Conservation (phyloP, 2,888 invertebrate genomes). For the Philereme vetulata region DNA sequence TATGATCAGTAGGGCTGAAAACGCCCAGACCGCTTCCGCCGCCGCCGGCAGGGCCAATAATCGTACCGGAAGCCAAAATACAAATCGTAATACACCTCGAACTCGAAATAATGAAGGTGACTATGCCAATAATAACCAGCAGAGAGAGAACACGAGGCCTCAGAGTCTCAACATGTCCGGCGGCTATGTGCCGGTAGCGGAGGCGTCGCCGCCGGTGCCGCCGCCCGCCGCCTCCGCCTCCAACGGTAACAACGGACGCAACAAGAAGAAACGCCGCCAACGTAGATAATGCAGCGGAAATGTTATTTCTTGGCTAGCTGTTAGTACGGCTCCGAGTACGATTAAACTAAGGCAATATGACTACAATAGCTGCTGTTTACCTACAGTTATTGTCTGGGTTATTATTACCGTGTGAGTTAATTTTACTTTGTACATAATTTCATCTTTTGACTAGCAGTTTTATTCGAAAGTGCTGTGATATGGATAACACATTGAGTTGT, state of each 20-base stretch:
- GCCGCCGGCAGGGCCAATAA: constrained; percentile 2
- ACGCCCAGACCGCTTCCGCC: constrained; percentile 3
- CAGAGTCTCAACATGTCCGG: constrained; percentile 3
- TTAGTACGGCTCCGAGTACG: constrained; percentile 21
- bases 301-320: constrained; percentile 33
- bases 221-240: constrained; percentile 1
- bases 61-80: background rate
- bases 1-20: constrained; percentile 16
- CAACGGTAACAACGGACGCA: constrained; percentile 39
- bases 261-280: constrained; percentile 69
- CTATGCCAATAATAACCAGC: constrained; percentile 16
- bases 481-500: constrained; percentile 57
- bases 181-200: constrained; percentile 1
- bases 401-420: constrained; percentile 20
- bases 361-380: constrained; percentile 30
- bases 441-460: constrained; percentile 68
- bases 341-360: constrained; percentile 25
- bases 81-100: constrained; percentile 7
- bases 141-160: constrained; percentile 6
- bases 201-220: constrained; percentile 18
- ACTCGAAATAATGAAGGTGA: constrained; percentile 9
- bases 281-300: constrained; percentile 60
- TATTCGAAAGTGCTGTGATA: constrained; percentile 71
- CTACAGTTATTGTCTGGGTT: constrained; percentile 20
- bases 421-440: constrained; percentile 57